Evolutionary conservation across 2,888 invertebrate genomes (phyloP).

Genomic region (Epinotia bilunana): DNA sequence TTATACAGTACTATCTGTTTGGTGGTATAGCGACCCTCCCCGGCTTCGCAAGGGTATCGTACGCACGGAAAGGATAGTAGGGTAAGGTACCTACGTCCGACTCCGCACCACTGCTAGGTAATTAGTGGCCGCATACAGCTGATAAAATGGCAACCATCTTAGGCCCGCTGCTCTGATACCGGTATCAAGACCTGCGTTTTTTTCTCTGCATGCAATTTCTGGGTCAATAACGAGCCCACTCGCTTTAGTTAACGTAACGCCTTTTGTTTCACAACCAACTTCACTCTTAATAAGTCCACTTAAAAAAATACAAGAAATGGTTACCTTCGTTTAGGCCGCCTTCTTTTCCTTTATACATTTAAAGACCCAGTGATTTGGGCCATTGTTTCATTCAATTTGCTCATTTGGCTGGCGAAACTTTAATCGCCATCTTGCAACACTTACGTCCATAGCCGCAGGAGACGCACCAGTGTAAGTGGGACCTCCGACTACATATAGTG

Average conservation of each 20-base stretch:
- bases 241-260: conserved; percentile 35
- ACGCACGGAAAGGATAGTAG: too few relatives aligned
- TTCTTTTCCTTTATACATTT: conserved; percentile 9
- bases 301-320: neutral
- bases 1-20: too few relatives aligned
- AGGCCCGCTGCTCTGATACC: neutral
- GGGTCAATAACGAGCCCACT: conserved; percentile 40
- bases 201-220: conserved; percentile 27
- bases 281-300: conserved; percentile 25
- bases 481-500: neutral
- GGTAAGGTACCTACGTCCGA: too few relatives aligned
- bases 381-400: conserved; percentile 8
- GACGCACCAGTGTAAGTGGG: neutral
- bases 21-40: too few relatives aligned
- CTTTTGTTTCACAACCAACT: conserved; percentile 36
- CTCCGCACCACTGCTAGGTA: too few relatives aligned
- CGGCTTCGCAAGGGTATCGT: too few relatives aligned
- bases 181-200: conserved; percentile 7
- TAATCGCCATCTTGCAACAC: neutral
- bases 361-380: neutral
- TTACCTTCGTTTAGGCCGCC: neutral
- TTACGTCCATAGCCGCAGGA: neutral
- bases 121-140: neutral
- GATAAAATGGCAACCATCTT: too few relatives aligned
- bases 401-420: neutral